Conservation (phyloP, 35 echinoderm and acorn worm species). For the Ophioderma brevispina region DNA sequence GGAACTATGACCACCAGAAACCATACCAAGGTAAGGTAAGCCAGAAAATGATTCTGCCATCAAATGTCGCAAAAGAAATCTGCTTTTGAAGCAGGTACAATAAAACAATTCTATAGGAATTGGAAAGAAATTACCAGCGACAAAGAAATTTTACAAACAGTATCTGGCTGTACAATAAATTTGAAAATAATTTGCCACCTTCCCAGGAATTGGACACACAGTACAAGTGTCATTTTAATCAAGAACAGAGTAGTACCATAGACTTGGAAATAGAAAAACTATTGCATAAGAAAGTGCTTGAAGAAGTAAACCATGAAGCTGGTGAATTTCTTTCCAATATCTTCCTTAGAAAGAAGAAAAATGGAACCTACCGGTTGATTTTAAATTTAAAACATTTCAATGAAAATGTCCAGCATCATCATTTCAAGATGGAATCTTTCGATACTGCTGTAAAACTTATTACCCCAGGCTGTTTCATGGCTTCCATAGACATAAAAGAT, state of each 20-base stretch:
- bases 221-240: conserved; percentile 9
- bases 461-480: neutral
- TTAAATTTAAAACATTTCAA: conserved; percentile 54
- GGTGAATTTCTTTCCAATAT: conserved; percentile 69
- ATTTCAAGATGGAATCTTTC: conserved; percentile 63
- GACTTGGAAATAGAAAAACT: conserved; percentile 35
- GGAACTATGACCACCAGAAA: too few relatives aligned
- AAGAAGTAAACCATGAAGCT: neutral
- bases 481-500: conserved; percentile 55
- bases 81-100: too few relatives aligned
- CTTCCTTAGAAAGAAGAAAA: conserved; percentile 51
- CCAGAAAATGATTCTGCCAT: too few relatives aligned
- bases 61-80: too few relatives aligned
- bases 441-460: neutral
- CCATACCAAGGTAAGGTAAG: too few relatives aligned
- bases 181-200: neutral
- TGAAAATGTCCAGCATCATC: conserved; percentile 27
- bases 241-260: neutral
- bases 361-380: conserved; percentile 62
- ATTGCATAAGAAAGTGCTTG: conserved; percentile 17
- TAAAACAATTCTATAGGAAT: too few relatives aligned
- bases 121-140: conserved; percentile 22
- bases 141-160: conserved; percentile 20
- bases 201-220: neutral
- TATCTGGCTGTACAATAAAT: conserved; percentile 42